Conservation (phyloP, 1,140 invertebrate genomes). For the Drosophila sturtevanti region DNA sequence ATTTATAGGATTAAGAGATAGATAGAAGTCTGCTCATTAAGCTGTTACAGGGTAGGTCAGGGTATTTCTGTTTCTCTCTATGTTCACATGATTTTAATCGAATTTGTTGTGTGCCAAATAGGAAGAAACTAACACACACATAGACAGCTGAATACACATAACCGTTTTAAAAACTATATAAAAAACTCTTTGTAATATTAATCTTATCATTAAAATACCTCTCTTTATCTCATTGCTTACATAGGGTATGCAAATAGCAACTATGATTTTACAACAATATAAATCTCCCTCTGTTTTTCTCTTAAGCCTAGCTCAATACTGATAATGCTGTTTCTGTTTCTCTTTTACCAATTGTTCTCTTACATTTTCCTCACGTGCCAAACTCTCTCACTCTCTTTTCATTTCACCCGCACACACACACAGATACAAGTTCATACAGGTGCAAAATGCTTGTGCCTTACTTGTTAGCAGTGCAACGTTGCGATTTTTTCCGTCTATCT, state of each 20-base stretch:
- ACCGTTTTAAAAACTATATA: too few relatives aligned
- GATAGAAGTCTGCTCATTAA: background rate
- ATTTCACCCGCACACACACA: slow-evolving; percentile 6
- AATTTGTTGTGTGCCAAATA: slow-evolving; percentile 1
- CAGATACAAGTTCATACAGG: slow-evolving; percentile 34
- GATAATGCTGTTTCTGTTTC: slow-evolving; percentile 1
- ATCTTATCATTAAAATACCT: too few relatives aligned
- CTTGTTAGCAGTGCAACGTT: slow-evolving; percentile 72
- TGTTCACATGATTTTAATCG: background rate
- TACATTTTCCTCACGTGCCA: slow-evolving; percentile 54
- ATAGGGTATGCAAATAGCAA: too few relatives aligned
- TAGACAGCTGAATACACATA: too few relatives aligned
- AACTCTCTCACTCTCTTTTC: slow-evolving; percentile 4
- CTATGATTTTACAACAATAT: too few relatives aligned
- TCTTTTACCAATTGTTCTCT: slow-evolving; percentile 48
- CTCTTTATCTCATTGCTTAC: too few relatives aligned
- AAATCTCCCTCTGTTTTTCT: background rate
- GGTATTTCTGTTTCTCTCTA: background rate
- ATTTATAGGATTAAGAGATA: too few relatives aligned
- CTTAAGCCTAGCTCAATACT: background rate
- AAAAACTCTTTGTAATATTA: too few relatives aligned
- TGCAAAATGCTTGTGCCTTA: slow-evolving; percentile 28
- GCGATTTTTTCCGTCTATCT: slow-evolving; percentile 48
- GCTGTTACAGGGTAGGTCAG: too few relatives aligned
- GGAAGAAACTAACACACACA: background rate